Evolutionary conservation across 1,140 invertebrate species (phyloP).

Genomic region (Aphaenogaster floridana): DNA sequence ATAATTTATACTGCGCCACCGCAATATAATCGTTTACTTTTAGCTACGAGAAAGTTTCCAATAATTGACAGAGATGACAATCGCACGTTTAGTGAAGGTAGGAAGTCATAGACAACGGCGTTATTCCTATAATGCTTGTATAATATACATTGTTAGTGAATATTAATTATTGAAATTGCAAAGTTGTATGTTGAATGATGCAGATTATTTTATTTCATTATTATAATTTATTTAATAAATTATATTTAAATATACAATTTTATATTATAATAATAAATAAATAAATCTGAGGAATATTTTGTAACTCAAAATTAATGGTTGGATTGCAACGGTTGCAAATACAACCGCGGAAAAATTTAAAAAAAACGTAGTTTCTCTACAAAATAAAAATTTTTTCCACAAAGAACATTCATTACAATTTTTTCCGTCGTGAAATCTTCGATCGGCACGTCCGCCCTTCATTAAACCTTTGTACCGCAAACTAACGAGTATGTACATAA

Average conservation of each 20-base stretch:
- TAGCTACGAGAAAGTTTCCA: slow-evolving; percentile 37
- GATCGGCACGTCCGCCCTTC: slow-evolving; percentile 43
- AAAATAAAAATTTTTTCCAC: slow-evolving; percentile 39
- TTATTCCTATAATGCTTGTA: not conserved
- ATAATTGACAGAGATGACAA: slow-evolving; percentile 50
- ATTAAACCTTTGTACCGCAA: slow-evolving; percentile 55
- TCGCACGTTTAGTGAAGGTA: not conserved
- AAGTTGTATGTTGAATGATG: not conserved
- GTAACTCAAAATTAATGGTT: not conserved
- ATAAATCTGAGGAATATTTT: slow-evolving; percentile 3
- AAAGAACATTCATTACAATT: slow-evolving; percentile 55
- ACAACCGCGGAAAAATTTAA: not conserved
- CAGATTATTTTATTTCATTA: not conserved
- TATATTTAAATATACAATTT: slow-evolving; percentile 19
- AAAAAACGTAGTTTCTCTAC: not conserved
- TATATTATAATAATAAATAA: not conserved
- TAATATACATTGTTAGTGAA: not conserved
- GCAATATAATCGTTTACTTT: slow-evolving; percentile 47
- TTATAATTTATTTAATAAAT: slow-evolving; percentile 1
- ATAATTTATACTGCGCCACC: slow-evolving; percentile 49
- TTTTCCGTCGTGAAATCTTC: slow-evolving; percentile 26
- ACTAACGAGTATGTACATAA: slow-evolving; percentile 44
- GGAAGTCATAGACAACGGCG: slow-evolving; percentile 17
- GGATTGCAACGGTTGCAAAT: not conserved
- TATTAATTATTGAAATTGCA: slow-evolving; percentile 45